phyloP scores from a whole-genome alignment of 2,797 vertebrate species.

The Philypnodon macrostomus region DNA sequence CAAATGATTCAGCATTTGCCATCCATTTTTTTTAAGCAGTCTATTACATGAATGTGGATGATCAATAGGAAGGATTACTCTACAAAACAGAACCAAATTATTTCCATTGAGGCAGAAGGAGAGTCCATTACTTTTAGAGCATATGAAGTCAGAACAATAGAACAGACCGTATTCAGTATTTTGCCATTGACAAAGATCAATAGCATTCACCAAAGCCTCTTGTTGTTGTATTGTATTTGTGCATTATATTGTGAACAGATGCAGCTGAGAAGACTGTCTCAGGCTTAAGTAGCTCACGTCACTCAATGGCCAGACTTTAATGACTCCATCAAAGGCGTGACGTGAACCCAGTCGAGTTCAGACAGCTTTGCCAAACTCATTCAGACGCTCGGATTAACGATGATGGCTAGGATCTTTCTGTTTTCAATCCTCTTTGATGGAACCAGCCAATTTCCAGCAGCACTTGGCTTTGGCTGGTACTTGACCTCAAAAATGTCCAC shows the following conservation, averaged over 20 bases:
- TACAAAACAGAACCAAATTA: neutral
- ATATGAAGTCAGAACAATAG: neutral
- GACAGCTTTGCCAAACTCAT: neutral
- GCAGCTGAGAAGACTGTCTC: conserved; percentile 2
- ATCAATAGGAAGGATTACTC: neutral
- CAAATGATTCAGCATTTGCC: neutral
- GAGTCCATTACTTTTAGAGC: neutral
- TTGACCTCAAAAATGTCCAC: neutral
- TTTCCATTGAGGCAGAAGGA: neutral
- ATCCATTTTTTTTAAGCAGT: too few species aligned
- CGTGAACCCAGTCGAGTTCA: neutral
- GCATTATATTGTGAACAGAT: conserved; percentile 1
- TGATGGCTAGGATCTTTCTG: neutral
- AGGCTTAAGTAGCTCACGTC: neutral
- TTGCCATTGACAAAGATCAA: neutral
- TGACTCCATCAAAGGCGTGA: neutral
- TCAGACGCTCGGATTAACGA: neutral
- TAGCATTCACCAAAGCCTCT: neutral
- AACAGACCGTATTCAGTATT: neutral
- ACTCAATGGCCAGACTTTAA: conserved; percentile 2
- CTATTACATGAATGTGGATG: too few species aligned
- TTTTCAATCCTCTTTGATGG: neutral
- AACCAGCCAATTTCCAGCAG: conserved; percentile 12
- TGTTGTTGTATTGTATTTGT: conserved; percentile 1
- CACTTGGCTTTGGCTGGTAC: neutral